Conservation (phyloP, 2,113 vertebrate genomes). For the Macrotis lagotis region DNA sequence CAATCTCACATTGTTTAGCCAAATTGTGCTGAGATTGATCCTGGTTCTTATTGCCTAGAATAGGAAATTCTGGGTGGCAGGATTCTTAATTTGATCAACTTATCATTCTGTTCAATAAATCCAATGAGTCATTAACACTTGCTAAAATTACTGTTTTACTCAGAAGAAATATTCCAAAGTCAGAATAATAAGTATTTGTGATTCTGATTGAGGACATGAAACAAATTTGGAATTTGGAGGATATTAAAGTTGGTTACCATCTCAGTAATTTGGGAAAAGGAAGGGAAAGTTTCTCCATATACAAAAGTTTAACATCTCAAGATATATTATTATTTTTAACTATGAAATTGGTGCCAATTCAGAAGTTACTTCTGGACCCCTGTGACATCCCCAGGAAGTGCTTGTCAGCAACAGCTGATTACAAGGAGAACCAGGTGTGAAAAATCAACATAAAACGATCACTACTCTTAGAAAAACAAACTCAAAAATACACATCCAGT, state of each 20-base stretch:
- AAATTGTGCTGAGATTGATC: not conserved
- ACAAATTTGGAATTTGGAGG: not conserved
- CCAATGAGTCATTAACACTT: not conserved
- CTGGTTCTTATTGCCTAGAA: not conserved
- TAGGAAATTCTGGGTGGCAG: not conserved
- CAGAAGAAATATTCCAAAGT: not conserved
- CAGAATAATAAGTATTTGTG: not conserved
- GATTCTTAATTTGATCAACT: not conserved
- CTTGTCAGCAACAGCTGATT: not conserved
- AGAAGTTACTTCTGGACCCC: not conserved
- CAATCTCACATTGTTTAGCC: not conserved
- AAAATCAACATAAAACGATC: constrained; percentile 11
- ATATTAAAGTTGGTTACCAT: not conserved
- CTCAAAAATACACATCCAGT: not conserved
- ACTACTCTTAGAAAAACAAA: not conserved
- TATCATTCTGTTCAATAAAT: not conserved
- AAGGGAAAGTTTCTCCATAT: not conserved
- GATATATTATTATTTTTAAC: not conserved
- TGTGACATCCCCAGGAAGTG: not conserved
- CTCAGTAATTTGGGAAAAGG: not conserved
- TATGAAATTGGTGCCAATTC: not conserved
- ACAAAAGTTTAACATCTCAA: not conserved
- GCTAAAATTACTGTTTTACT: not conserved
- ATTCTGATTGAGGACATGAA: not conserved
- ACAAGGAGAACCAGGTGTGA: constrained; percentile 2